Conservation (phyloP, 2,113 vertebrate species). For the Aramus guarauna region DNA sequence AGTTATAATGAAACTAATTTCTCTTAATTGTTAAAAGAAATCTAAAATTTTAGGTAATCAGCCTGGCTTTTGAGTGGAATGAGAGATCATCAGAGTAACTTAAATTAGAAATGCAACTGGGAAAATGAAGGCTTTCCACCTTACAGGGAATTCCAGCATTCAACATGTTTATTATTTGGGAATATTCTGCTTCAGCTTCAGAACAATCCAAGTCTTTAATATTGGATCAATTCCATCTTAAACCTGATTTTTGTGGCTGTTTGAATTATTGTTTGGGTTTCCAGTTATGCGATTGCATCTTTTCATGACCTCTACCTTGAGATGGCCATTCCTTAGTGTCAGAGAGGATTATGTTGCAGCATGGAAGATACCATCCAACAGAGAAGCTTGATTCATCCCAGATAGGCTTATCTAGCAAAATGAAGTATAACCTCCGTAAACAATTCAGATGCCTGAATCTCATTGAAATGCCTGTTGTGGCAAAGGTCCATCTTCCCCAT, state of each 20-base stretch:
- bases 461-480: neutral
- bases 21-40: constrained; percentile 5
- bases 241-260: neutral
- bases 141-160: neutral
- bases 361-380: neutral
- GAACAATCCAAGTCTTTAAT: neutral
- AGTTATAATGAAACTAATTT: neutral
- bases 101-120: neutral
- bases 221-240: neutral
- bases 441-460: neutral
- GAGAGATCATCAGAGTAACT: neutral
- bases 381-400: neutral
- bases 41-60: constrained; percentile 21
- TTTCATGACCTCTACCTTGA: neutral
- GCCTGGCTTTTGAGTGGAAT: constrained; percentile 8
- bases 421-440: neutral
- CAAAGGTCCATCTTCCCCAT: neutral
- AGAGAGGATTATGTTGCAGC: neutral
- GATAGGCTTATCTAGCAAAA: neutral
- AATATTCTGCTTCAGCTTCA: constrained; percentile 35
- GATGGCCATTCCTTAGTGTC: neutral
- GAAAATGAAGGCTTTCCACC: neutral
- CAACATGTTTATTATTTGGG: neutral
- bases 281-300: neutral
- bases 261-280: neutral